Evolutionary conservation across 2,113 vertebrate species (phyloP).

Genomic region (Nerophis ophidion): DNA sequence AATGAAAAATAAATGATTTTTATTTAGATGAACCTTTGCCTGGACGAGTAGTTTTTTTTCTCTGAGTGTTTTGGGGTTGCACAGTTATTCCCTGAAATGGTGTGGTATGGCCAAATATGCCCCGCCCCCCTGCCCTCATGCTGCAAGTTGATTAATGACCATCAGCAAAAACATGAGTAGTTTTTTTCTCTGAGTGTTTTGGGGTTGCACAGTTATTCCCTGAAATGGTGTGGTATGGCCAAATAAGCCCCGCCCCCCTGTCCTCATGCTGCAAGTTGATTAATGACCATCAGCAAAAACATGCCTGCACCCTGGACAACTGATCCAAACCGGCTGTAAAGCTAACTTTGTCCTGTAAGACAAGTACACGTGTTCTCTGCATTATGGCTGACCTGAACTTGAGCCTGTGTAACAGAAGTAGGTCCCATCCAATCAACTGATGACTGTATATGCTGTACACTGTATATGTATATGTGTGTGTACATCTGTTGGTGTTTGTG

Average conservation of each 20-base stretch:
- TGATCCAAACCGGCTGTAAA: neutral
- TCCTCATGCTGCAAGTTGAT: no score
- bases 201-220: no score
- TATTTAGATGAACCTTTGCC: conserved; percentile 68
- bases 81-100: no score
- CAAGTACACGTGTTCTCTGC: neutral
- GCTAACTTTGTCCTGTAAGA: neutral
- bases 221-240: no score
- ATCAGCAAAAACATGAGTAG: no score
- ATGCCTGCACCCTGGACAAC: neutral
- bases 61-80: neutral
- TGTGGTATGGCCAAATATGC: no score
- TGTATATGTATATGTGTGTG: neutral
- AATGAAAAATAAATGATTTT: conserved; percentile 79
- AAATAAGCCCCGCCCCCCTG: no score
- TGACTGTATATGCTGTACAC: neutral
- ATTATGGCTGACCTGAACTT: neutral
- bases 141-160: no score
- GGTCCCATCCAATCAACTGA: conserved; percentile 5
- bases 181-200: no score
- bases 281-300: no score
- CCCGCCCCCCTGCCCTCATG: no score
- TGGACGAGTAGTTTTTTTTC: conserved; percentile 18
- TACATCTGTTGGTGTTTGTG: neutral
- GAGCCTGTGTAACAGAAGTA: conserved; percentile 2